phyloP scores from a whole-genome alignment of 2,797 vertebrate species.

The Spea hammondii region DNA sequence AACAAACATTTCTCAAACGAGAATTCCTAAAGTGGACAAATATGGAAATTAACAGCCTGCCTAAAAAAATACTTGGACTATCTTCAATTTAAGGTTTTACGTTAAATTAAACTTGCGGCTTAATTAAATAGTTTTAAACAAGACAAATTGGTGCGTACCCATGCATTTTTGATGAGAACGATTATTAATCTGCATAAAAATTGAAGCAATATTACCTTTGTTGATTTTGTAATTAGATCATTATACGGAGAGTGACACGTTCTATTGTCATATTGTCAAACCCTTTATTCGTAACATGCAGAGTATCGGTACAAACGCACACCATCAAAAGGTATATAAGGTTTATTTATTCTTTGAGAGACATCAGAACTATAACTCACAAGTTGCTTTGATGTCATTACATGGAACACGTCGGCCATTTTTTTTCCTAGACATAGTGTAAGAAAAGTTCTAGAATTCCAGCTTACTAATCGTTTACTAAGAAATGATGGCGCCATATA shows the following conservation, averaged over 20 bases:
- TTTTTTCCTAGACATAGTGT: no score
- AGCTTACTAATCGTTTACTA: no score
- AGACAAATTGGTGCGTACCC: background rate
- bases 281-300: background rate
- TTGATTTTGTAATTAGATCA: background rate
- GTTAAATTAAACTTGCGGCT: background rate
- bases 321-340: no score
- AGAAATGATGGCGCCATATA: no score
- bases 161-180: background rate
- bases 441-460: no score
- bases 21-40: no score
- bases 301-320: background rate
- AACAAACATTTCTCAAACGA: no score
- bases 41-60: no score
- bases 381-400: no score
- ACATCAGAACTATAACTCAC: no score
- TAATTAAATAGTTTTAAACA: background rate
- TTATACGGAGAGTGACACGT: background rate
- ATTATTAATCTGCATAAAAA: background rate
- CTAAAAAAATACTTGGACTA: background rate
- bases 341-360: no score
- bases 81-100: background rate
- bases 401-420: no score
- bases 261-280: background rate
- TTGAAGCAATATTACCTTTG: background rate